Evolutionary conservation across 2,797 vertebrate genomes (phyloP), one percentile per base, ranked within the genome.

Genomic region (Gymnopithys bicolor): DNA sequence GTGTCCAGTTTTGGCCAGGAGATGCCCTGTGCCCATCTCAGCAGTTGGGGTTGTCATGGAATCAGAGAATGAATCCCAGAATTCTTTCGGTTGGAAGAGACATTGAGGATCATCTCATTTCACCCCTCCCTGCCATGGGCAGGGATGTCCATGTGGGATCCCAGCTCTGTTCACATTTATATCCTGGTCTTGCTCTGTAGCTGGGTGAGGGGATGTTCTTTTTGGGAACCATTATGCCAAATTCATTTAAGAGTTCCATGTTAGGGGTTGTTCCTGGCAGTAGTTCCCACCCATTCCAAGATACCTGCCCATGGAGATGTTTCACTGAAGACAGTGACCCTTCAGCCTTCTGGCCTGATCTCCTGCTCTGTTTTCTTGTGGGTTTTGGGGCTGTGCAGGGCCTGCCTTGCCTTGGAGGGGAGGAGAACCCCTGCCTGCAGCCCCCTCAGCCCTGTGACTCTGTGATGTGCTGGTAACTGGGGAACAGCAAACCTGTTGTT

Each of bases 11-110:
- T n/a, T 14, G 22, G 37, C 17, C n/a, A 10, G 79, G 32, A 73
- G 46, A 19, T 28, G 3, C 5, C 10, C 7, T 2, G 2, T 6
- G 8, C 9, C 46, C 33, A 5, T 43, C 23, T 59, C 21, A 7
- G 58, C 59, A 52, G 8, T 2, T 64, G 19, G 46, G 69, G 37
- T 21, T 70, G 51, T 63, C 49, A 63, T 51, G 56, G 43, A 69
- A 76, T 28, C 48, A 49, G 27, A 45, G 48, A 27, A 63, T 52
- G 41, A 52, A 53, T 51, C 46, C 23, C 46, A 51, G 30, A 62
- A n/a, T 62, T 30, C 23, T 64, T 77, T 53, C 32, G 19, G 9
- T 77, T 64, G 39, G 60, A 64, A 45, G 16, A 11, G 9, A 63
- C 9, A 56, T 70, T 5, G 28, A 45, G 28, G 27, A 33, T 63